phyloP scores from a whole-genome alignment of 2,113 vertebrate genomes.

The Coryphaenoides rupestris region DNA sequence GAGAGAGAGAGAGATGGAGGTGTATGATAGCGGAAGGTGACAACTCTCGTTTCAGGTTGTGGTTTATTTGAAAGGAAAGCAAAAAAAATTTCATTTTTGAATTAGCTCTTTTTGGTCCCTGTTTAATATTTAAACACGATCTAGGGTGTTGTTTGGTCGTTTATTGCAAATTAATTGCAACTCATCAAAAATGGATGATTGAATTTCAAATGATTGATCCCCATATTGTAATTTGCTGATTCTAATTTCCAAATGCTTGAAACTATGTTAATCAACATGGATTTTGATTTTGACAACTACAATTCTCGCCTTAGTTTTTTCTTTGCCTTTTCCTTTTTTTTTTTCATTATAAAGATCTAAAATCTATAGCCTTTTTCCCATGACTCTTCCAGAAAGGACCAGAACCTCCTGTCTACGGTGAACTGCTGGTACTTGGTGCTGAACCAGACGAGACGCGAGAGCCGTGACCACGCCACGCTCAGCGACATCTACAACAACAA shows the following conservation, averaged over 20 bases:
- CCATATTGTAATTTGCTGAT: no score
- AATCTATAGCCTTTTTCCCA: background rate
- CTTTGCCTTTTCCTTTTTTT: background rate
- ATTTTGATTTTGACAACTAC: background rate
- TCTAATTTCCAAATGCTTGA: no score
- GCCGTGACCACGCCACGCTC: slow-evolving; percentile 93
- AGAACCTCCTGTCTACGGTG: slow-evolving; percentile 92
- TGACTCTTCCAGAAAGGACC: slow-evolving; percentile 83
- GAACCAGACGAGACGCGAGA: slow-evolving; percentile 93
- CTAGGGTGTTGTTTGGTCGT: background rate
- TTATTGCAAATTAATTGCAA: background rate
- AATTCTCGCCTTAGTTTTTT: background rate
- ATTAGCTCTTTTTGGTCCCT: no score
- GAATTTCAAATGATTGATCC: no score
- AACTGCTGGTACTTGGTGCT: slow-evolving; percentile 98
- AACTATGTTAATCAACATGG: no score
- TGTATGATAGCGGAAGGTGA: no score
- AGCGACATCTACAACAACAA: slow-evolving; percentile 99
- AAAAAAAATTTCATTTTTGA: no score
- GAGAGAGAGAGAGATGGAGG: no score
- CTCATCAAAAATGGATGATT: background rate
- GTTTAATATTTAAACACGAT: no score
- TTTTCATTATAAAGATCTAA: background rate
- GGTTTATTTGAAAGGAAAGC: no score
- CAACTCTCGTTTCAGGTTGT: no score